Percentiles rank a stretch among this genome's conserved stretches.
These are phyloP conservation scores for Hydrocynus forskahlii DNA, from an alignment of 2,797 vertebrate species.

Conservation along the genomic window DNA sequence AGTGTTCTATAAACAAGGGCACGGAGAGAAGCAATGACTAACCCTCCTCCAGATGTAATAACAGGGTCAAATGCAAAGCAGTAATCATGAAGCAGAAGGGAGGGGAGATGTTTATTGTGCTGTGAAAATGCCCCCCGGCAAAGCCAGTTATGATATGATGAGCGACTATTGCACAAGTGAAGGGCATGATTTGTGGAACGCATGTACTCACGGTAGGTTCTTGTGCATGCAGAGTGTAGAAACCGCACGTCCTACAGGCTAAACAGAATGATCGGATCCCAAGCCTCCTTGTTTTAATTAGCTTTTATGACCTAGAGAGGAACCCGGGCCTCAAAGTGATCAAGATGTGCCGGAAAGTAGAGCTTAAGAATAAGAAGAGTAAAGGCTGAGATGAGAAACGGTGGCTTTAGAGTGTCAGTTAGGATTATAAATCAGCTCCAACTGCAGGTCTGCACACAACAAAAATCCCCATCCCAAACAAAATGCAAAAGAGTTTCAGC, in stretches of 20 bases:
- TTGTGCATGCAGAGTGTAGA: background rate
- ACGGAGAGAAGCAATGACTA: conserved; percentile 29
- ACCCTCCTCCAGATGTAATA: conserved; percentile 48
- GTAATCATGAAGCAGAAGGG: conserved; percentile 38
- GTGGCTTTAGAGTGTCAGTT: background rate
- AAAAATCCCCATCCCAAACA: background rate
- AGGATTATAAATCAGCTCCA: background rate
- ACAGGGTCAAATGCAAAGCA: conserved; percentile 43
- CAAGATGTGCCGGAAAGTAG: background rate
- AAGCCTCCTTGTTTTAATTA: conserved; percentile 5
- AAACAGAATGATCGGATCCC: background rate
- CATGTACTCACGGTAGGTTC: background rate
- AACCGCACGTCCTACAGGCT: background rate
- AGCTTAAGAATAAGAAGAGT: background rate
- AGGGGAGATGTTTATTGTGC: conserved; percentile 41
- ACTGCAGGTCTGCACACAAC: background rate
- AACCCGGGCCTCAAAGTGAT: background rate
- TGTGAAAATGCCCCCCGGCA: conserved; percentile 30
- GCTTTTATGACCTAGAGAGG: background rate
- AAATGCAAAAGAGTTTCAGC: background rate
- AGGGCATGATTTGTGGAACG: conserved; percentile 56
- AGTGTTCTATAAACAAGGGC: conserved; percentile 35
- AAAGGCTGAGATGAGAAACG: background rate
- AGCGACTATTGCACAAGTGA: conserved; percentile 61
- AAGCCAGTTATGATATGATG: conserved; percentile 38